These are phyloP conservation scores for Chloroceryle inda DNA, from an alignment of 2,797 vertebrate species.

Conservation along the genomic window DNA sequence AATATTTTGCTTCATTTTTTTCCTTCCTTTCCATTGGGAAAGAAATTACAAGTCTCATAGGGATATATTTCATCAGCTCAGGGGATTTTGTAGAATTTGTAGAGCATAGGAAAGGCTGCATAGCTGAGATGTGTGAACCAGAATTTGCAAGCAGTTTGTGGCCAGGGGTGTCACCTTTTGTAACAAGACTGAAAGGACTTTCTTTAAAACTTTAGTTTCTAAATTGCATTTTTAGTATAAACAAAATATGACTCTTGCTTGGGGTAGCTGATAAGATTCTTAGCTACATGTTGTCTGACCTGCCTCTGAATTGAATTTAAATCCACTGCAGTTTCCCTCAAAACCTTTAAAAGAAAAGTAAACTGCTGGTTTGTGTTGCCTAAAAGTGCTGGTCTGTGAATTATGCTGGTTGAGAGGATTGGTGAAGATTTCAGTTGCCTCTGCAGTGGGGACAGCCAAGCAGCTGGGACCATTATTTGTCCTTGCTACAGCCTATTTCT, in stretches of 20 bases:
- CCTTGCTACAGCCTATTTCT: background rate
- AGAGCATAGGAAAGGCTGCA: fast-evolving
- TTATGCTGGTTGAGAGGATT: background rate
- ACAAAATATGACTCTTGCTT: background rate
- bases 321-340: background rate
- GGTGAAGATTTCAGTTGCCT: background rate
- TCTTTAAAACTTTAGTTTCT: background rate
- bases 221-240: background rate
- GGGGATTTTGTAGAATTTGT: background rate
- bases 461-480: background rate
- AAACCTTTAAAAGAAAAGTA: background rate
- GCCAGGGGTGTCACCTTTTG: background rate
- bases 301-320: background rate
- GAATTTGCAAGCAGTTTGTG: background rate
- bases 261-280: background rate
- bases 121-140: background rate
- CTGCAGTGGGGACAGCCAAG: background rate
- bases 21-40: background rate
- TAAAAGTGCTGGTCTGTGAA: background rate
- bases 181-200: background rate
- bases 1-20: background rate
- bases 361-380: background rate
- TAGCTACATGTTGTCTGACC: background rate
- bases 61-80: background rate
- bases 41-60: background rate